Conservation (phyloP, 1,140 invertebrate genomes). For the Macrobrachium rosenbergii region DNA sequence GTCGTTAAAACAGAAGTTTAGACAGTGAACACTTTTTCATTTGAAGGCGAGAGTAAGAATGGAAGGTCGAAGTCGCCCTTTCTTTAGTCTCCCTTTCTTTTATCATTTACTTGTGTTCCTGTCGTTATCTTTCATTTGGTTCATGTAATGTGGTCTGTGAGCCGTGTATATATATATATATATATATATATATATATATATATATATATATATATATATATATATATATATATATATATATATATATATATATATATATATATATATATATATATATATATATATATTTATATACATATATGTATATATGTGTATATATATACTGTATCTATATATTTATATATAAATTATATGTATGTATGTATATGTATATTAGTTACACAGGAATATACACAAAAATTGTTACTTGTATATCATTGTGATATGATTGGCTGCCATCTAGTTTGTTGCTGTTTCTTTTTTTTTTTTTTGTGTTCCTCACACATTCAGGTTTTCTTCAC, state of each 20-base stretch:
- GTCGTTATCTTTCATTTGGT: neutral
- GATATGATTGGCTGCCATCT: neutral
- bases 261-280: slow-evolving; percentile 20
- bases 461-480: too few relatives aligned
- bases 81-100: too few relatives aligned
- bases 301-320: slow-evolving; percentile 32
- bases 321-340: slow-evolving; percentile 25
- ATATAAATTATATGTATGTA: neutral
- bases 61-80: too few relatives aligned
- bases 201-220: slow-evolving; percentile 11
- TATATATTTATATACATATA: slow-evolving; percentile 19
- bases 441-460: neutral
- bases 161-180: neutral
- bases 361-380: neutral
- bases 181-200: neutral
- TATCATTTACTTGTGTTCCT: neutral
- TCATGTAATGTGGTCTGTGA: neutral
- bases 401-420: neutral
- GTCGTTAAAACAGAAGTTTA: too few relatives aligned
- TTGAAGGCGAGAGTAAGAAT: too few relatives aligned
- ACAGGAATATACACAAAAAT: neutral
- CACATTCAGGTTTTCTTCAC: neutral
- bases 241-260: slow-evolving; percentile 4
- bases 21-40: too few relatives aligned
- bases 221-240: slow-evolving; percentile 11